Evolutionary conservation across 2,888 invertebrate species (phyloP).

Genomic region (Tubulanus polymorphus): DNA sequence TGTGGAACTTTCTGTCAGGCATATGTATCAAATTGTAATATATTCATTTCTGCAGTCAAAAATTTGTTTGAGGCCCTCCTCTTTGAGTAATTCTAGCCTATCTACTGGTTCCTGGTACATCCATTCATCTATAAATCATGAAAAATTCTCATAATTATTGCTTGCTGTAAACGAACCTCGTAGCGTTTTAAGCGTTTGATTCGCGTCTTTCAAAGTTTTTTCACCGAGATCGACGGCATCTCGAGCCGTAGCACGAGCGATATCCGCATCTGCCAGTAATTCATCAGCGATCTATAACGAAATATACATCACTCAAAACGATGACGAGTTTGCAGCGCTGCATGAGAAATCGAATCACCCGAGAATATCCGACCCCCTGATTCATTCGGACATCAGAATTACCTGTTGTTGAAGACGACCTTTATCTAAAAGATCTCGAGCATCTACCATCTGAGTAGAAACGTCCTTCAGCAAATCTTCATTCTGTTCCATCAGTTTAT

Average conservation of each 20-base stretch:
- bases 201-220: slow-evolving; percentile 72
- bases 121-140: too few species aligned
- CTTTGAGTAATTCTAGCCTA: too few species aligned
- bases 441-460: slow-evolving; percentile 60
- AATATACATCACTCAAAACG: background rate
- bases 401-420: slow-evolving; percentile 66
- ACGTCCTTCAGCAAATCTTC: slow-evolving; percentile 55
- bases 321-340: too few species aligned
- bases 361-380: background rate
- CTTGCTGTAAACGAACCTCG: slow-evolving; percentile 54
- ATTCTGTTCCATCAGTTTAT: slow-evolving; percentile 65
- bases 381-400: background rate
- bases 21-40: too few species aligned
- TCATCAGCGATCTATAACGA: slow-evolving; percentile 68
- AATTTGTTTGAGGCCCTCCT: too few species aligned
- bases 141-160: too few species aligned
- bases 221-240: slow-evolving; percentile 83
- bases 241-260: slow-evolving; percentile 65
- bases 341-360: background rate
- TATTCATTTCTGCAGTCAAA: too few species aligned
- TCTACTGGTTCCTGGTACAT: too few species aligned
- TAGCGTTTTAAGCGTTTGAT: slow-evolving; percentile 72
- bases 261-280: slow-evolving; percentile 73
- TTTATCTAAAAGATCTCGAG: slow-evolving; percentile 55
- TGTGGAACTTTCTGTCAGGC: too few species aligned